Conservation (phyloP, 2,797 vertebrate genomes). For the Sternotherus odoratus region DNA sequence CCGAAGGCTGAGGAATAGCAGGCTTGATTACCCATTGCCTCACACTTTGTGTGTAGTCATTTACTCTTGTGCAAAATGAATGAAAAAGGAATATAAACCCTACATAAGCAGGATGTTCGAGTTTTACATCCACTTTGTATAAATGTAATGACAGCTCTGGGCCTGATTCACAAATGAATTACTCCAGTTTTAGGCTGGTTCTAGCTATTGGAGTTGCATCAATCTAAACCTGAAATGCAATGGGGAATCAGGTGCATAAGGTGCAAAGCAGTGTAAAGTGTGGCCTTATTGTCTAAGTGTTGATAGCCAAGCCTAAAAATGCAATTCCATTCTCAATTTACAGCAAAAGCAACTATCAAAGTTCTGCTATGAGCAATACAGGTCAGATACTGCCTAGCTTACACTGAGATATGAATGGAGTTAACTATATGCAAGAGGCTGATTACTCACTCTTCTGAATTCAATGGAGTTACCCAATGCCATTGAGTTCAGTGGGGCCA, state of each 20-base stretch:
- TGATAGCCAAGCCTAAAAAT: neutral
- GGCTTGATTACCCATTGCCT: neutral
- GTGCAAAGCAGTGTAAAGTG: neutral
- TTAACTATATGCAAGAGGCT: neutral
- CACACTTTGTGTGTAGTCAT: neutral
- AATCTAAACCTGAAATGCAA: neutral
- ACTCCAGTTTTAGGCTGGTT: rapidly evolving
- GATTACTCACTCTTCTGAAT: neutral
- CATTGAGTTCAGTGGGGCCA: neutral
- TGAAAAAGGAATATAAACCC: neutral
- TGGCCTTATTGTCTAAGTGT: neutral
- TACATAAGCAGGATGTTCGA: neutral
- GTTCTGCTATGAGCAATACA: neutral
- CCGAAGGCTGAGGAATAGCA: no score
- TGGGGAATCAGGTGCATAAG: rapidly evolving
- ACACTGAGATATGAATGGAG: neutral
- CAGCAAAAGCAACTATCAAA: neutral
- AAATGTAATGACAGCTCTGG: neutral
- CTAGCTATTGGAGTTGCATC: rapidly evolving
- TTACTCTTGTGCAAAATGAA: neutral
- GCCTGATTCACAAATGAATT: rapidly evolving
- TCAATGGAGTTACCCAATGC: neutral
- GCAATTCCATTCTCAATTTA: neutral
- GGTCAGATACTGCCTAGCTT: rapidly evolving
- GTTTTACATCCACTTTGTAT: neutral